These are phyloP conservation scores for Spilosoma lubricipeda DNA, from an alignment of 2,888 invertebrate genomes.

Conservation along the genomic window DNA sequence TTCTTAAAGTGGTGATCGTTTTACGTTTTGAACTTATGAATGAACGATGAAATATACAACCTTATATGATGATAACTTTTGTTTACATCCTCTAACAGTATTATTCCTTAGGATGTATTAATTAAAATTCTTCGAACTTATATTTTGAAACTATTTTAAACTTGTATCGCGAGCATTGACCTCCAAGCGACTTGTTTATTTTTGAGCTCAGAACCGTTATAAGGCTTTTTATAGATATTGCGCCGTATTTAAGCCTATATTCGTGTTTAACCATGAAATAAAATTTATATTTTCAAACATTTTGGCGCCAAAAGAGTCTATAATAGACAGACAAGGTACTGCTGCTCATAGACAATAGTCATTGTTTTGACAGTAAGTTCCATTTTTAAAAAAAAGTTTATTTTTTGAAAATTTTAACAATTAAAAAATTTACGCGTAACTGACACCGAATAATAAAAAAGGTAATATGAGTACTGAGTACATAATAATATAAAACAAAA, in stretches of 20 bases:
- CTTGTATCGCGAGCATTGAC: not conserved
- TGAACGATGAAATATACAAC: too few relatives aligned
- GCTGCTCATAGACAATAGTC: not conserved
- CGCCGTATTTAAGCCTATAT: not conserved
- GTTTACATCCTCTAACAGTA: not conserved
- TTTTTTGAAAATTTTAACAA: too few relatives aligned
- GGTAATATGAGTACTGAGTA: too few relatives aligned
- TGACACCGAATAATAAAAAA: too few relatives aligned
- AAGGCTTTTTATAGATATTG: not conserved
- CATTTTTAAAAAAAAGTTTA: not conserved
- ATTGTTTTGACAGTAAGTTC: not conserved
- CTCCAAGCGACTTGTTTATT: not conserved
- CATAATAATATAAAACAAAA: too few relatives aligned
- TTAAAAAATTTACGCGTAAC: too few relatives aligned
- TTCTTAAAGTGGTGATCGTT: too few relatives aligned
- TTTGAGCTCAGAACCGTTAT: not conserved
- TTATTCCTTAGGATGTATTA: not conserved
- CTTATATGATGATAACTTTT: too few relatives aligned
- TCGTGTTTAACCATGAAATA: not conserved
- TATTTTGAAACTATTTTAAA: not conserved
- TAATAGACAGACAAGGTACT: not conserved
- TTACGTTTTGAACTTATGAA: too few relatives aligned
- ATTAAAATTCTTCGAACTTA: not conserved
- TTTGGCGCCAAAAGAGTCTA: not conserved
- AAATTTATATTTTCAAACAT: not conserved